Evolutionary conservation across 2,113 vertebrate species (phyloP).

Genomic region (Leptobrachium ailaonicum): DNA sequence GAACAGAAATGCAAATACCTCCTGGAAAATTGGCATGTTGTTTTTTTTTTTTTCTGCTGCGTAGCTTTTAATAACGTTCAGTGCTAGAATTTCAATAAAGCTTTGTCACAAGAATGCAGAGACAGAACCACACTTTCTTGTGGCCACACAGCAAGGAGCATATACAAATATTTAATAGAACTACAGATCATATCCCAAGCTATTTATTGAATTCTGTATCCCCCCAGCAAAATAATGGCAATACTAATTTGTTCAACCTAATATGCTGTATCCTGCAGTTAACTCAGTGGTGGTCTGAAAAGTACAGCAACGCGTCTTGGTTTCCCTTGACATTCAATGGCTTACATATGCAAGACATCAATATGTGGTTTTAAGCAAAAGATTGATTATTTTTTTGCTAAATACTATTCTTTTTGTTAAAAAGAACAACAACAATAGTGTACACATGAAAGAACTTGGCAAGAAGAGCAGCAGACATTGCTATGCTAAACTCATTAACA

Average conservation of each 20-base stretch:
- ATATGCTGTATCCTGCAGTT: background rate
- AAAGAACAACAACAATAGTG: too few relatives aligned
- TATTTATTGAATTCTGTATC: background rate
- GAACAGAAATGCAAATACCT: conserved; percentile 26
- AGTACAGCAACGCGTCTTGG: background rate
- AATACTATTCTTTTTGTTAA: too few relatives aligned
- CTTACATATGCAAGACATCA: background rate
- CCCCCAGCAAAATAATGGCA: background rate
- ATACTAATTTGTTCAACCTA: background rate
- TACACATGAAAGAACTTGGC: too few relatives aligned
- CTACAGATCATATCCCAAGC: background rate
- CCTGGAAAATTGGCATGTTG: background rate
- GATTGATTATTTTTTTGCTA: too few relatives aligned
- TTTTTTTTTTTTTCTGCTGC: background rate
- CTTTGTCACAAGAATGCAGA: background rate
- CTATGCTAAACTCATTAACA: too few relatives aligned
- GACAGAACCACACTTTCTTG: background rate
- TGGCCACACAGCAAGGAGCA: background rate
- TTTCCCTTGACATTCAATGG: background rate
- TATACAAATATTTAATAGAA: background rate
- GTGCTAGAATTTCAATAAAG: background rate
- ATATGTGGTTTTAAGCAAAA: background rate
- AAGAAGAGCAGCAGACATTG: too few relatives aligned
- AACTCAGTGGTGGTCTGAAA: background rate
- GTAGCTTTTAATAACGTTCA: background rate